These are phyloP conservation scores for Brachyptera putata DNA, from an alignment of 2,888 invertebrate genomes.

Conservation along the genomic window DNA sequence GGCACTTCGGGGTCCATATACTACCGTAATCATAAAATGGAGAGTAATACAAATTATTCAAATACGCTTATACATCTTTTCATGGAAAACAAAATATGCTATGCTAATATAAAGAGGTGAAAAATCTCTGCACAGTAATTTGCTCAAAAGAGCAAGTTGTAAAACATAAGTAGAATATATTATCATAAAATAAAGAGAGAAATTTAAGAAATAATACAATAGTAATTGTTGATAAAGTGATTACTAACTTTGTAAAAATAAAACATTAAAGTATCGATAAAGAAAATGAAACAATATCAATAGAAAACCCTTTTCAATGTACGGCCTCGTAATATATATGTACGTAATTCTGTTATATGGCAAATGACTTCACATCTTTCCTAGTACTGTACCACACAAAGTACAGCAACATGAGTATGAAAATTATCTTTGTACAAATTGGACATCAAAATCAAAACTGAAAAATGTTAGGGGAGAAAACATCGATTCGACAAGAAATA, in stretches of 20 bases:
- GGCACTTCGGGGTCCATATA: background rate
- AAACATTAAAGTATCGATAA: too few relatives aligned
- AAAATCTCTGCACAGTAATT: slow-evolving; percentile 5
- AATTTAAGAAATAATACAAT: background rate
- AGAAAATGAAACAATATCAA: background rate
- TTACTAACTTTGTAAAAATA: too few relatives aligned
- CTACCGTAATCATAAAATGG: background rate
- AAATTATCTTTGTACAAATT: too few relatives aligned
- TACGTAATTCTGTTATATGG: background rate
- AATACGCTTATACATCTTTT: background rate
- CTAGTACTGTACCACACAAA: background rate
- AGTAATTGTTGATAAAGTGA: background rate
- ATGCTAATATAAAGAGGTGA: background rate
- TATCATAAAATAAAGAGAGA: background rate
- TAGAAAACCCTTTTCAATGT: background rate
- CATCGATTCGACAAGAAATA: too few relatives aligned
- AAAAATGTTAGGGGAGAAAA: too few relatives aligned
- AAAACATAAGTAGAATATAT: background rate
- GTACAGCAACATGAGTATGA: too few relatives aligned
- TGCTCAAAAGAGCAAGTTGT: background rate
- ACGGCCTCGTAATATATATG: too few relatives aligned
- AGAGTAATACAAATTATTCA: background rate
- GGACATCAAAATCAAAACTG: too few relatives aligned
- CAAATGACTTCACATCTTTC: background rate
- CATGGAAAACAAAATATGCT: too few relatives aligned